A percentile compares a stretch with the other conserved stretches of the same genome.
phyloP scores from a whole-genome alignment of 2,113 vertebrate species.

The Geothlypis trichas region DNA sequence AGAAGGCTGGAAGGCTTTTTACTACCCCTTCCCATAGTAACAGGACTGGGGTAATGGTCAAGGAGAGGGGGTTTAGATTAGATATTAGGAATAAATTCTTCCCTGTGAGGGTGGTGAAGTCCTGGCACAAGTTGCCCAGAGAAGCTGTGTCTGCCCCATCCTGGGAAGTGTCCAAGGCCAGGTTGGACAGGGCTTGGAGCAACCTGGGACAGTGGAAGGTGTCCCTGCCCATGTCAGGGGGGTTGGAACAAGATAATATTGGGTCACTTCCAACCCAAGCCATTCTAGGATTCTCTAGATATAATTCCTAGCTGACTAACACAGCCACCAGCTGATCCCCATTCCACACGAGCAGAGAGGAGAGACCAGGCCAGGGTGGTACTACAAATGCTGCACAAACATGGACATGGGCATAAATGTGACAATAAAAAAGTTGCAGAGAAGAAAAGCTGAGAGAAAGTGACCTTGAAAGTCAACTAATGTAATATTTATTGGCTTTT shows the following conservation, averaged over 20 bases:
- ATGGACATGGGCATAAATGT: not conserved
- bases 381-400: not conserved
- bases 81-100: not conserved
- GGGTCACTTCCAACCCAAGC: not conserved
- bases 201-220: not conserved
- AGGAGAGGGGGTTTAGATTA: not conserved
- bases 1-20: not conserved
- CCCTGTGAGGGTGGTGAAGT: not conserved
- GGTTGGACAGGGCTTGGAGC: fast-evolving
- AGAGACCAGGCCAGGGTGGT: not conserved
- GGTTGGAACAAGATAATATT: not conserved
- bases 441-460: not conserved
- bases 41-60: not conserved
- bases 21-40: not conserved
- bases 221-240: not conserved
- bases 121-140: not conserved
- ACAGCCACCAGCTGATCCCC: not conserved
- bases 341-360: not conserved
- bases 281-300: not conserved
- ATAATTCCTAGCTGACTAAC: not conserved
- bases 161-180: not conserved
- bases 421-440: not conserved
- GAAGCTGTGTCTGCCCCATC: not conserved
- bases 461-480: not conserved
- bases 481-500: not conserved